Evolutionary conservation across 2,888 invertebrate genomes (phyloP).

Genomic region (Orthonevra nobilis): DNA sequence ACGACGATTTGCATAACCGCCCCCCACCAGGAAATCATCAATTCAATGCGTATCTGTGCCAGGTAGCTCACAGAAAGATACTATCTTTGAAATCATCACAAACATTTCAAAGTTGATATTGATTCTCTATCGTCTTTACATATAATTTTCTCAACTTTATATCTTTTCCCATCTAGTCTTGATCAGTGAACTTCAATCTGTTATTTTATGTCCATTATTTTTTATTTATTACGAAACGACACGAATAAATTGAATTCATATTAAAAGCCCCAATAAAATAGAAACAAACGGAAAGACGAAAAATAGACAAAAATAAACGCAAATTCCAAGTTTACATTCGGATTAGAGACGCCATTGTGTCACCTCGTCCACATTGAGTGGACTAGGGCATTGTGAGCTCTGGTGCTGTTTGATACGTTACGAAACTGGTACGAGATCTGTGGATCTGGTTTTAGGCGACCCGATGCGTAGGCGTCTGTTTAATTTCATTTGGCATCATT

Average conservation of each 20-base stretch:
- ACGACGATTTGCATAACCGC: conserved; percentile 7
- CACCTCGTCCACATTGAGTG: conserved; percentile 39
- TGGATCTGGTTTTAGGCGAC: conserved; percentile 56
- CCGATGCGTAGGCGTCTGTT: conserved; percentile 61
- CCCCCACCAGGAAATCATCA: conserved; percentile 40
- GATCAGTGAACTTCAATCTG: too few species aligned
- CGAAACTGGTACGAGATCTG: conserved; percentile 55
- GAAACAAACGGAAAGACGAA: conserved; percentile 35
- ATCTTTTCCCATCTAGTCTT: not conserved
- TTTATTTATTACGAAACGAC: conserved; percentile 34
- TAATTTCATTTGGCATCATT: conserved; percentile 62
- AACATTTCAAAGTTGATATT: conserved; percentile 10
- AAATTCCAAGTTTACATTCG: conserved; percentile 42
- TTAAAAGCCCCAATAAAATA: conserved; percentile 37
- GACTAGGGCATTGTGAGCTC: conserved; percentile 24
- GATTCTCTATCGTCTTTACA: conserved; percentile 10
- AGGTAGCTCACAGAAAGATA: not conserved
- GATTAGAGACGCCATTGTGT: conserved; percentile 43
- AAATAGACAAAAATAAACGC: too few species aligned
- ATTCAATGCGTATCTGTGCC: not conserved
- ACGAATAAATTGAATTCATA: conserved; percentile 53
- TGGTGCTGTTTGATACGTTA: conserved; percentile 15
- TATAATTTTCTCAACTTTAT: conserved; percentile 33
- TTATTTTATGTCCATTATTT: conserved; percentile 1
- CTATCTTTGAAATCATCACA: conserved; percentile 16